Conservation (phyloP, 2,888 invertebrate species). For the Eristalinus aeneus region DNA sequence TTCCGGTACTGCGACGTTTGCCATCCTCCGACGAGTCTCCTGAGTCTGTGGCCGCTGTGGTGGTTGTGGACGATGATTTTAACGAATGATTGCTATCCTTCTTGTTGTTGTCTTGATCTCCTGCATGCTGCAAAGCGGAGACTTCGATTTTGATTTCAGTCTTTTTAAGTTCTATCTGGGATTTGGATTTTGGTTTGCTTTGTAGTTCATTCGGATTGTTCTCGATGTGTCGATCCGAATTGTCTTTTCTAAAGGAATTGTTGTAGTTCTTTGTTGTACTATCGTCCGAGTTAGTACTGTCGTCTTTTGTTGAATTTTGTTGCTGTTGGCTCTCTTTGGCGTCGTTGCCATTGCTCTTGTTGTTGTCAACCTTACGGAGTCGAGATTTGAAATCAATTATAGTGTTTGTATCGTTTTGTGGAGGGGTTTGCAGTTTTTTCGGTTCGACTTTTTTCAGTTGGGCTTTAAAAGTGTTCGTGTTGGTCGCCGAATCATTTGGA, state of each 20-base stretch:
- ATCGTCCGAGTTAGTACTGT: slow-evolving; percentile 69
- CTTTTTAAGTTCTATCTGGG: slow-evolving; percentile 77
- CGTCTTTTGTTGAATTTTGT: slow-evolving; percentile 72
- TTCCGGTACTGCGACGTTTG: slow-evolving; percentile 94
- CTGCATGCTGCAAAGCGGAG: slow-evolving; percentile 70
- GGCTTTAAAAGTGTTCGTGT: slow-evolving; percentile 83
- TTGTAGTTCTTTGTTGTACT: slow-evolving; percentile 68
- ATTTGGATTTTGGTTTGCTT: slow-evolving; percentile 69
- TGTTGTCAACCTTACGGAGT: slow-evolving; percentile 89
- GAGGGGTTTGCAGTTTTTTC: slow-evolving; percentile 82
- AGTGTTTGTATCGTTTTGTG: slow-evolving; percentile 83
- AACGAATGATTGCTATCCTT: slow-evolving; percentile 75
- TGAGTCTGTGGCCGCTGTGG: slow-evolving; percentile 61
- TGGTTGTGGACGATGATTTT: slow-evolving; percentile 47
- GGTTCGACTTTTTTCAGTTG: slow-evolving; percentile 89
- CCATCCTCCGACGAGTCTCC: slow-evolving; percentile 82
- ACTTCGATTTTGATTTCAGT: slow-evolving; percentile 81
- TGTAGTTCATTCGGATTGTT: slow-evolving; percentile 69
- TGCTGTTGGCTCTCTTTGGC: slow-evolving; percentile 73
- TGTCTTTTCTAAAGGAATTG: slow-evolving; percentile 69
- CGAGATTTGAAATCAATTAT: slow-evolving; percentile 93
- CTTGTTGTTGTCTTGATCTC: slow-evolving; percentile 76
- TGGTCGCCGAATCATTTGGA: slow-evolving; percentile 71
- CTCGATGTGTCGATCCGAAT: slow-evolving; percentile 54
- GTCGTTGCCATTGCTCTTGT: slow-evolving; percentile 69